Base-by-base conservation (phyloP, 1,140 invertebrate species). In the Lanistes nyassanus region DNA sequence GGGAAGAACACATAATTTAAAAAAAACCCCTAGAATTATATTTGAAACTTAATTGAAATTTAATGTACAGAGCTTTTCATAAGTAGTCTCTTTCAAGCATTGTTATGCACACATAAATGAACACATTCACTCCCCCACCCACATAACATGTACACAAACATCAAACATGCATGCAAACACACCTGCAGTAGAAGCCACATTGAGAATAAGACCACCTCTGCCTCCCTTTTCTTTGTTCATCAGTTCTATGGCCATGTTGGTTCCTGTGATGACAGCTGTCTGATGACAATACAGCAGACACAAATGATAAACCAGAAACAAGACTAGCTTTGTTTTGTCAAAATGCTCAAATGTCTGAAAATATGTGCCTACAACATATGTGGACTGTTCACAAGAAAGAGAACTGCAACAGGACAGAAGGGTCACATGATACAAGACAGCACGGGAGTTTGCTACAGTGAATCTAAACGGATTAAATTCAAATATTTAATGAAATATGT, bases 171-270 rank as follows among this genome's bases (percentile, higher is more conserved):
- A n/a, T n/a, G n/a, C n/a, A n/a, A n/a, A n/a, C n/a, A n/a, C 11
- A 83, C 79, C 80, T 82, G 81, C 80, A 51, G 77, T 71, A 13
- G 82, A 82, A n/a, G 78, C 72, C 2, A 82, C 68, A 74, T 84
- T 82, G 29, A 84, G 47, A 21, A 81, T 81, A 13, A 82, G 65
- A 31, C 82, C 80, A 0, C 81, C 82, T 19, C 71, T 26, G 37
- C 81, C 80, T 7, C 80, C 80, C 31, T 69, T 71, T 2, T 75
- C 60, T 60, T 75, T 82, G 66, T 42, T 78, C 79, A 81, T 78
- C 56, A 77, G 67, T 0, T 78, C 62, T 29, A 75, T 39, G 13
- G 76, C 83, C 64, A 84, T 67, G 51, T 68, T 67, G 19, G 81
- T 82, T 0, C 83, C 83, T n/a, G 69, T 64, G 31, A 84, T 82